Evolutionary conservation across 1,140 invertebrate species (phyloP), one percentile per base, ranked within the genome.

Genomic region (Penaeus japonicus): DNA sequence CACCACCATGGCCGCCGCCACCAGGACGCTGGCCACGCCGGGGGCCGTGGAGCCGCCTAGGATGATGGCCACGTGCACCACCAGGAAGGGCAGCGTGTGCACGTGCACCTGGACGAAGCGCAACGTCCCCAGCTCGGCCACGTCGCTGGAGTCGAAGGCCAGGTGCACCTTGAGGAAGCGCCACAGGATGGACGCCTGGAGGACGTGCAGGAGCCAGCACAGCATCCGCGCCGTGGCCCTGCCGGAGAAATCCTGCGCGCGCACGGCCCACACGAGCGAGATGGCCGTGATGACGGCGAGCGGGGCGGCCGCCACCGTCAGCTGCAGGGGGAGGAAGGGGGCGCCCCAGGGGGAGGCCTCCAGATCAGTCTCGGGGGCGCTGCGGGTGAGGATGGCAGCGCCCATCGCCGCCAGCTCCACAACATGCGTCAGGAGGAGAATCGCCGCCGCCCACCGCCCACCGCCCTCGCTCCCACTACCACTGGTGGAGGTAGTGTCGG

Each of bases 91-190:
- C 65, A 90, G 35, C 17, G 86, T 90, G 39, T 90, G 90, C 65
- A 86, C 82, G 39, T 90, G 90, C 55, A 90, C 85, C 22, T 89
- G 90, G 47, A 89, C 81, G 62, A 89, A 89, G 22, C 90, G 87
- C n/a, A 90, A 79, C 4, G 86, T 89, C 20, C 87, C 90, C 39
- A 90, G 65, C 79, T 90, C 90, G 24, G 87, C 73, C 59, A 90
- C 83, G 65, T 90, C 90, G 20, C 90, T 86, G 10, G 83, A 62
- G 54, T 90, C 90, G 55, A 88, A 90, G 18, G 87, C 90, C n/a
- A 90, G 77, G 39, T 84, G 84, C 2, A 90, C 78, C 24, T 90
- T 90, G 27, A 86, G 85, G n/a, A 87, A 89, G n/a, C 90, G 87
- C 90, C 90, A 90, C 18, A 90, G 22, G 32, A 90, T 75, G 7